Conservation (phyloP, 2,797 vertebrate genomes). For the Hippopotamyrus pictus region DNA sequence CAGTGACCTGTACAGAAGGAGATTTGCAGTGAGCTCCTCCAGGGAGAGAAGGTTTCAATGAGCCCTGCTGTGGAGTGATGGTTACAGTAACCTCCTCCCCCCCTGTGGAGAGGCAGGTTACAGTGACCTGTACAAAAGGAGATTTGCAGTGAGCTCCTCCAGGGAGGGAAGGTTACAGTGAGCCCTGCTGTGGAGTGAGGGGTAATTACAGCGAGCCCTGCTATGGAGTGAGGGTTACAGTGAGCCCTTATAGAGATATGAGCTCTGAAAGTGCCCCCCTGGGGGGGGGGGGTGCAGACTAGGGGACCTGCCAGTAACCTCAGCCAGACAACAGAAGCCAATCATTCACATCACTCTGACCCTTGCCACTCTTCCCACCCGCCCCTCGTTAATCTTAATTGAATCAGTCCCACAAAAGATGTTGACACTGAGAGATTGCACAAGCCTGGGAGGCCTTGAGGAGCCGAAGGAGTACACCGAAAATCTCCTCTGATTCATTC, state of each 20-base stretch:
- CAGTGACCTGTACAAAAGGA: background rate
- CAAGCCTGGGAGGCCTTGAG: slow-evolving; percentile 66
- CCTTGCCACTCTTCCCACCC: slow-evolving; percentile 57
- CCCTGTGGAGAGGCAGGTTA: background rate
- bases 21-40: background rate
- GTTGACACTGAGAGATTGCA: slow-evolving; percentile 78
- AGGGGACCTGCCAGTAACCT: slow-evolving; percentile 28
- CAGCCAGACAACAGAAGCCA: slow-evolving; percentile 23
- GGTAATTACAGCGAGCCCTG: background rate
- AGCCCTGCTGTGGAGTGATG: background rate
- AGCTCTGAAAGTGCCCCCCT: background rate
- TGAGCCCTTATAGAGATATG: background rate
- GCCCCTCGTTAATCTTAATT: slow-evolving; percentile 77
- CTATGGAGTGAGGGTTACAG: background rate
- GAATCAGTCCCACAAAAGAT: slow-evolving; percentile 72
- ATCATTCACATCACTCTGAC: slow-evolving; percentile 45
- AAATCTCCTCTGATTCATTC: slow-evolving; percentile 64
- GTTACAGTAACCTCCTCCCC: too few species aligned
- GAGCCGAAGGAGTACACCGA: slow-evolving; percentile 54
- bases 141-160: background rate
- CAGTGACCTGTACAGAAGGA: background rate
- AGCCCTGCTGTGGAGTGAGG: background rate
- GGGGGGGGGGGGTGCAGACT: background rate
- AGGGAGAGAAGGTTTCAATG: background rate
- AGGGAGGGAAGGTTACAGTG: background rate